Conservation (phyloP, 1,140 invertebrate genomes). For the Anadara kagoshimensis region DNA sequence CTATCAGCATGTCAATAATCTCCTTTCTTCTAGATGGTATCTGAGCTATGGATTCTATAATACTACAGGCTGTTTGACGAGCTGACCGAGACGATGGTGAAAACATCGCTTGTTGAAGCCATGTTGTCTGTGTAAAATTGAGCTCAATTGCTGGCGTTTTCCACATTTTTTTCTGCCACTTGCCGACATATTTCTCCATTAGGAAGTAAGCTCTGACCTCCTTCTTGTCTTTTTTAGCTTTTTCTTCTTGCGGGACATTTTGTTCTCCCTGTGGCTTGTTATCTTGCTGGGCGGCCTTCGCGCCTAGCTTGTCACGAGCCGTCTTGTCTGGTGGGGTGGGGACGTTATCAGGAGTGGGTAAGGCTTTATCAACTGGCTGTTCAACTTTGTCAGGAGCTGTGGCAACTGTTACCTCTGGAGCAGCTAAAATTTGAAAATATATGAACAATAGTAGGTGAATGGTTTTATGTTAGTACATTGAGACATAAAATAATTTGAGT, state of each 20-base stretch:
- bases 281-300: not conserved
- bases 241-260: slow-evolving; percentile 74
- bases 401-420: not conserved
- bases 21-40: slow-evolving; percentile 68
- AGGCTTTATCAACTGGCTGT: not conserved
- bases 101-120: slow-evolving; percentile 92
- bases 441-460: too few species aligned
- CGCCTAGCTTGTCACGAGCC: not conserved
- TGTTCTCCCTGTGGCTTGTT: slow-evolving; percentile 75
- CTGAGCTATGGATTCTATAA: slow-evolving; percentile 87
- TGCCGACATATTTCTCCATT: slow-evolving; percentile 84
- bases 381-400: not conserved
- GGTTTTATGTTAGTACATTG: too few species aligned
- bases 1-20: slow-evolving; percentile 89
- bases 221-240: slow-evolving; percentile 55
- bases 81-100: slow-evolving; percentile 92
- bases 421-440: not conserved
- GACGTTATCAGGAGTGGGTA: not conserved
- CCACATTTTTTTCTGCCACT: slow-evolving; percentile 75
- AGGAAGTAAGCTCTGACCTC: slow-evolving; percentile 80
- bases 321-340: not conserved
- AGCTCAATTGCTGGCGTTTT: slow-evolving; percentile 59
- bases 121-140: slow-evolving; percentile 78
- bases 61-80: slow-evolving; percentile 90
- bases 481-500: too few species aligned